phyloP scores from a whole-genome alignment of 2,113 vertebrate genomes.

The Apteryx owenii region DNA sequence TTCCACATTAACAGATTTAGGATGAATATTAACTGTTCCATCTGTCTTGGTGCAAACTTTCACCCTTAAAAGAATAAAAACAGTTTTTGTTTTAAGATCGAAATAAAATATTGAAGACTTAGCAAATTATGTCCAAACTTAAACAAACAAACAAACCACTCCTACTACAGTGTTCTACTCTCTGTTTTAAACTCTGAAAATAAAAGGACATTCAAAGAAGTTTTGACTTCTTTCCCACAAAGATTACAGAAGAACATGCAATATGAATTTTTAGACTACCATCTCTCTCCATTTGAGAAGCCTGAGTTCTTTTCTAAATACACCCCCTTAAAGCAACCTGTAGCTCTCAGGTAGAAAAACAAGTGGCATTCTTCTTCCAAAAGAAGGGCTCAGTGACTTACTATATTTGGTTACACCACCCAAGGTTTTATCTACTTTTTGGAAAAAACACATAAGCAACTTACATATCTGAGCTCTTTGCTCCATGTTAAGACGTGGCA shows the following conservation, averaged over 20 bases:
- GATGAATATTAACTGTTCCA: constrained; percentile 93
- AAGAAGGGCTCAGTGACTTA: not conserved
- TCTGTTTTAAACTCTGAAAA: not conserved
- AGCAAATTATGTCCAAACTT: not conserved
- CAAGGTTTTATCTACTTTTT: not conserved
- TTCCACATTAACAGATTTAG: constrained; percentile 95
- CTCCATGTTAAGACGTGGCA: accelerated
- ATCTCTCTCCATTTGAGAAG: not conserved
- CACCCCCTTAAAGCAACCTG: not conserved
- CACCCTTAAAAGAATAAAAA: constrained; percentile 75
- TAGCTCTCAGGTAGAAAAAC: not conserved
- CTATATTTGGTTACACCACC: not conserved
- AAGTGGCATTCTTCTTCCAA: not conserved
- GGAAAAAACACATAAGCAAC: not conserved
- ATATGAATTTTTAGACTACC: not conserved
- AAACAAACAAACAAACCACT: not conserved
- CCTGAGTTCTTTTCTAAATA: not conserved
- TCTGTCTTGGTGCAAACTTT: constrained; percentile 95
- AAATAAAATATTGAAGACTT: not conserved
- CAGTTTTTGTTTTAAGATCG: not conserved
- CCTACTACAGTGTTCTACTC: not conserved
- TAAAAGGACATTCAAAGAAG: not conserved
- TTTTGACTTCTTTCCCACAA: not conserved
- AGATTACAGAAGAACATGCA: too few relatives aligned
- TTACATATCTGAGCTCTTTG: not conserved